Evolutionary conservation across 2,113 vertebrate species (phyloP).

Genomic region (Cichladusa arquata): DNA sequence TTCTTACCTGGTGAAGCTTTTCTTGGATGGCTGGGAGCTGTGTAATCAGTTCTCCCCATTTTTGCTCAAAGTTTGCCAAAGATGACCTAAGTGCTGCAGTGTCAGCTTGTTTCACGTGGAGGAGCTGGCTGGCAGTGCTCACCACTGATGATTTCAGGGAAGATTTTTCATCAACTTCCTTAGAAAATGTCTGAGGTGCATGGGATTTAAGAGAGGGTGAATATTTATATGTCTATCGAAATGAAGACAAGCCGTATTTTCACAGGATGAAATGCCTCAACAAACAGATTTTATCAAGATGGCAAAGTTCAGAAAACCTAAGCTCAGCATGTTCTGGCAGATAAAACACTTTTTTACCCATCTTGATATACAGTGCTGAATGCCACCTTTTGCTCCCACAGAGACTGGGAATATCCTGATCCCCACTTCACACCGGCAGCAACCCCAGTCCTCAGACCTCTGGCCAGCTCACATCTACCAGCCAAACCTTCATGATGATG

Average conservation of each 20-base stretch:
- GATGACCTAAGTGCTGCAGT: slow-evolving; percentile 68
- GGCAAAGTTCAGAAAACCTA: background rate
- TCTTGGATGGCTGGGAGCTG: slow-evolving; percentile 78
- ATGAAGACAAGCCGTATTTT: background rate
- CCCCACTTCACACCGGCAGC: background rate
- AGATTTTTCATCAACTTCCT: slow-evolving; percentile 79
- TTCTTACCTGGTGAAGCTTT: slow-evolving; percentile 82
- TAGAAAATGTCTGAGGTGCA: slow-evolving; percentile 78
- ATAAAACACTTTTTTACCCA: background rate
- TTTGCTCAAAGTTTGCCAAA: slow-evolving; percentile 79
- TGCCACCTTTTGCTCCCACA: background rate
- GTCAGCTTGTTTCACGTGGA: slow-evolving; percentile 77
- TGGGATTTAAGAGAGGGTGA: background rate
- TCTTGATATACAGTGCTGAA: background rate
- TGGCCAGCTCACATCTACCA: background rate
- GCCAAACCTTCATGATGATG: background rate
- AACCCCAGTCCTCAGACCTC: background rate
- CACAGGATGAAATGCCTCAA: background rate
- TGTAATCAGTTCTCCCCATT: slow-evolving; percentile 79
- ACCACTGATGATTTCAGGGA: slow-evolving; percentile 79
- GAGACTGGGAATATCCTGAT: background rate
- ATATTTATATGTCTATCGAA: background rate
- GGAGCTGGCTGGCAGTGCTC: slow-evolving; percentile 79
- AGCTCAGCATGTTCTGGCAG: background rate
- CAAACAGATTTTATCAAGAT: background rate